These are phyloP conservation scores for Megaleporinus macrocephalus DNA, from an alignment of 2,113 vertebrate species.

Conservation along the genomic window DNA sequence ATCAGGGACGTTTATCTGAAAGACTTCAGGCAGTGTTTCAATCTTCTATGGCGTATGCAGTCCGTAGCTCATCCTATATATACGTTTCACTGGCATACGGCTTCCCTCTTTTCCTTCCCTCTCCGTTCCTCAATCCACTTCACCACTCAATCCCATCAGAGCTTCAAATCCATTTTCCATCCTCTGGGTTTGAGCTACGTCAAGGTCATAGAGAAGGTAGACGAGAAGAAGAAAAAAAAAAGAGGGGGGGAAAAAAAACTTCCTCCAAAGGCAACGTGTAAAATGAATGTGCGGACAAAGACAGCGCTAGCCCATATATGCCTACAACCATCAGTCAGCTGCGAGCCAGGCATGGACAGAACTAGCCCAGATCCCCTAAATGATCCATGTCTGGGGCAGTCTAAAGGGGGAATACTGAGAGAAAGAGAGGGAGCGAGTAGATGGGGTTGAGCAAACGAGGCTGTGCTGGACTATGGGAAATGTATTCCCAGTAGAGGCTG, in stretches of 20 bases:
- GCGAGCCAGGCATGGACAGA: slow-evolving; percentile 43
- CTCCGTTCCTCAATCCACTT: slow-evolving; percentile 6
- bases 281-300: slow-evolving; percentile 37
- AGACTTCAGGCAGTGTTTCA: slow-evolving; percentile 22
- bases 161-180: slow-evolving; percentile 49
- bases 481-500: slow-evolving; percentile 44
- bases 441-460: slow-evolving; percentile 46
- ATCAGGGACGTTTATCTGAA: slow-evolving; percentile 13
- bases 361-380: slow-evolving; percentile 58
- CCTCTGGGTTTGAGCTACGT: slow-evolving; percentile 16
- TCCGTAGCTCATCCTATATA: slow-evolving; percentile 19
- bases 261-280: slow-evolving; percentile 24
- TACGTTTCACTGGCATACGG: neutral
- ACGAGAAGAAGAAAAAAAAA: neutral
- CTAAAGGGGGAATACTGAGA: slow-evolving; percentile 41
- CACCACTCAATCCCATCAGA: slow-evolving; percentile 26
- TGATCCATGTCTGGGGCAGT: slow-evolving; percentile 55
- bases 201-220: slow-evolving; percentile 50
- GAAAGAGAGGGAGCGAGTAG: neutral
- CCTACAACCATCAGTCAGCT: slow-evolving; percentile 50
- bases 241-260: slow-evolving; percentile 16
- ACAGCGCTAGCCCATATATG: slow-evolving; percentile 42
- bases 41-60: neutral
- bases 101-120: neutral
- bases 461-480: slow-evolving; percentile 47